Conservation (phyloP, 2,113 vertebrate species). For the Malurus melanocephalus region DNA sequence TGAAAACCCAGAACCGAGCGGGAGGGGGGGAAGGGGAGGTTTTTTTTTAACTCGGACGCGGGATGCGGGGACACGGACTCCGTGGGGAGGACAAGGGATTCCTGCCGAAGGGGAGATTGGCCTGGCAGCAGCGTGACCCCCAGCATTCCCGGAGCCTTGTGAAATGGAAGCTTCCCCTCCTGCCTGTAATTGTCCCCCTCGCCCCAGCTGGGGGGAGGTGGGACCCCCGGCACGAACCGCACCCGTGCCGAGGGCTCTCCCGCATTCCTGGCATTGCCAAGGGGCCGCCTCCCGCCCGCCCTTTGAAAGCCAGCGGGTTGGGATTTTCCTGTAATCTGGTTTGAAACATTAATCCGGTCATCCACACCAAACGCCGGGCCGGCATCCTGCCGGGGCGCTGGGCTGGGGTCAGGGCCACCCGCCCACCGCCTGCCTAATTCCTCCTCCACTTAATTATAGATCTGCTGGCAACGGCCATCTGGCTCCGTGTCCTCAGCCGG, state of each 20-base stretch:
- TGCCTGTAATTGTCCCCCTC: neutral
- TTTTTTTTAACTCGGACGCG: neutral
- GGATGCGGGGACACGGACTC: neutral
- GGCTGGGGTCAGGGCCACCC: neutral
- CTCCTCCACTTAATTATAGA: constrained; percentile 20
- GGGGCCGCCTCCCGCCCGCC: constrained; percentile 11
- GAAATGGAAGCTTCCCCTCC: neutral
- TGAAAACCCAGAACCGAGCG: neutral
- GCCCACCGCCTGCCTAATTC: constrained; percentile 6
- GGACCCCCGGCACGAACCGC: neutral
- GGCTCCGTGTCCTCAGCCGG: constrained; percentile 12
- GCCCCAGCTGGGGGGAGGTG: neutral
- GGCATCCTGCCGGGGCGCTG: constrained; percentile 13
- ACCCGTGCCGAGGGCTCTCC: constrained; percentile 11
- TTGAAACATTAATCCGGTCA: constrained; percentile 42
- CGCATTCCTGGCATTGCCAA: constrained; percentile 58
- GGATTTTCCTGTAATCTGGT: constrained; percentile 47
- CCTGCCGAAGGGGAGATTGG: neutral
- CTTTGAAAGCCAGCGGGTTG: constrained; percentile 28
- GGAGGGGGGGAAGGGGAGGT: neutral
- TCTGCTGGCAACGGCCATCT: constrained; percentile 30
- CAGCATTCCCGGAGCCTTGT: neutral
- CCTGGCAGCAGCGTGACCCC: neutral
- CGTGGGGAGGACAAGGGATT: neutral
- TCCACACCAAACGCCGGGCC: constrained; percentile 32